Evolutionary conservation across 2,888 invertebrate genomes (phyloP), one percentile per base, ranked within the genome.

Genomic region (Microctonus hyperodae): DNA sequence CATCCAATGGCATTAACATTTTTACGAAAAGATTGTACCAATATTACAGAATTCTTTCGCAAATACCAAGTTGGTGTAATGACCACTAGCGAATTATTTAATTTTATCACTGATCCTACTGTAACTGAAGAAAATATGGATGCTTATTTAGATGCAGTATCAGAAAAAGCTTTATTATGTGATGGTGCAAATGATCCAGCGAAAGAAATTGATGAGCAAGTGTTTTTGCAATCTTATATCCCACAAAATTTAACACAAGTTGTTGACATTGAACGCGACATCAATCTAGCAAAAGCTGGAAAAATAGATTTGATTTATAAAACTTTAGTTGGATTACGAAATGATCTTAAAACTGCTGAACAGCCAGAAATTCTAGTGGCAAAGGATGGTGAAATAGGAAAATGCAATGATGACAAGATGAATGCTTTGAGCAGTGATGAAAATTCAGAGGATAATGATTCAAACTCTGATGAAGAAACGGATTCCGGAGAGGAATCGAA

Each of bases 1-100:
- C 98, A 99, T 88, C 97, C 97, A 0, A 92, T 94, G 84, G 95
- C 98, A 0, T 89, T 96, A 72, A 95, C 97, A 70, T 99, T 99
- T 83, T 87, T 99, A 56, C 88, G 97, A 67, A 97, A 94, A 81
- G 98, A 99, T 86, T 96, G 97, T 80, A 92, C 91, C 23, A 99
- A 98, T 83, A 91, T 98, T 65, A 90, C 89, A 73, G 95, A 96
- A 69, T 98, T 92, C 86, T 99, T 98, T 83, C 90, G 91, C 64
- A 96, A 94, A 79, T 91, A 91, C 73, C 91, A 92, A 25, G 96
- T 98, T 0, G 92, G 92, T n/a, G 95, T 96, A 0, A 90, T 99
- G 88, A 92, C 92, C 0, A 90, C 96, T 0, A 95, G 95, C 77
- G 93, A 95, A 75, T 85, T 99, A 64, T 99, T 99, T 86, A 95